Base-by-base conservation (phyloP, 2,113 vertebrate species). In the Neogale vison region DNA sequence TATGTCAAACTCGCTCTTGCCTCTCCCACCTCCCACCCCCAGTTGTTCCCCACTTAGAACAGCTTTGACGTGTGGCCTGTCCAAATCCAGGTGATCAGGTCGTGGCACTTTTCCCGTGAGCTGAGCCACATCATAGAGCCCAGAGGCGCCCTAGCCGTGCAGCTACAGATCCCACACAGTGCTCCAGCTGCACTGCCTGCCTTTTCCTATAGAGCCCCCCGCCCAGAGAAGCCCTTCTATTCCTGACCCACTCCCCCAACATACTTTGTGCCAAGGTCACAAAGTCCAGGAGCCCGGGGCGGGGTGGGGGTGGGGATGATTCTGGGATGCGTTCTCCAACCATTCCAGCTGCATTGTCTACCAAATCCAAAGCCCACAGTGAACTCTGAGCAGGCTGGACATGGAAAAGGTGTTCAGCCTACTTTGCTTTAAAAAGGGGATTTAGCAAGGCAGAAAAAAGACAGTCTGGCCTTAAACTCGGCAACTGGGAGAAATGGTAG, bases 121-220 rank as follows among this genome's bases (percentile, higher is more conserved):
- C 74, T 14, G 34, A 67, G 55, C 31, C 0, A 0, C 0, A 0
- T 29, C 8, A 15, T 20, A 24, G 55, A 47, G 52, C 61, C 72
- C 7, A 1, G 6, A 47, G 57, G 18, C 17, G 11, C 31, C 10
- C 2, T 0, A 21, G 39, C 8, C 10, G 2, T 2, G 1, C 36
- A 55, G 39, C 39, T 61, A 20, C 17, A 57, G 90, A 69, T 26
- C 23, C 18, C 61, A 76, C 34, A 23, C 20, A 14, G 11, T 0
- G 39, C 45, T 15, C 59, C 42, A 3, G 39, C 21, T 50, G 20
- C 4, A 3, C 24, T 6, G 21, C 63, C 76, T 1, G 42, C 20
- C 36, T 15, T 55, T 65, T 65, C 34, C n/a, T 65, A 52, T 9
- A 45, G 36, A 77, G 21, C 74, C n/a, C 85, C 59, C 9, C 24